These are phyloP conservation scores for Ochropacha duplaris DNA, from an alignment of 2,888 invertebrate species.

Conservation along the genomic window DNA sequence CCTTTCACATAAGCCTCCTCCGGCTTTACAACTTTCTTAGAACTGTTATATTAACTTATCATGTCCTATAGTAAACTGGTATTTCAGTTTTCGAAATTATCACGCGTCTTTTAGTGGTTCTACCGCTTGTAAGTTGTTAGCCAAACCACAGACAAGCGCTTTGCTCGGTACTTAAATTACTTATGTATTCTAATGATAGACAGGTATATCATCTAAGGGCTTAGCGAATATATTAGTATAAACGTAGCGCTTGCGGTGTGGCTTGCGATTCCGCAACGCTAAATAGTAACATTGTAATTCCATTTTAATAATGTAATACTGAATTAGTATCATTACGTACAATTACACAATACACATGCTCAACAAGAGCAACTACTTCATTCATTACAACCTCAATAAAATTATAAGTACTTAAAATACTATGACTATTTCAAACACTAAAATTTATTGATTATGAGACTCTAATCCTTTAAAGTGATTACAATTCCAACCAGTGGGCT, in stretches of 20 bases:
- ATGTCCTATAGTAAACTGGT: background rate
- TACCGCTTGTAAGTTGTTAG: background rate
- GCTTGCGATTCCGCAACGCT: background rate
- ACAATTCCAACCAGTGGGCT: conserved; percentile 16
- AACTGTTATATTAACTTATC: background rate
- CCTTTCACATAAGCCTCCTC: background rate
- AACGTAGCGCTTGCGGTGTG: background rate
- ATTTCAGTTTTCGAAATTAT: background rate
- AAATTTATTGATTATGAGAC: conserved; percentile 57
- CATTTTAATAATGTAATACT: background rate
- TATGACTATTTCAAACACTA: conserved; percentile 56
- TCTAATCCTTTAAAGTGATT: conserved; percentile 40
- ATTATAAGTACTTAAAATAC: conserved; percentile 33
- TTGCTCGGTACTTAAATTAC: background rate
- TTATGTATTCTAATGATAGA: no score
- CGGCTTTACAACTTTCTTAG: background rate
- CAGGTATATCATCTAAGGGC: background rate
- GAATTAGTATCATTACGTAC: conserved; percentile 16
- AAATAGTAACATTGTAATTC: background rate
- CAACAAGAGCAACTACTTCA: conserved; percentile 46
- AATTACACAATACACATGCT: conserved; percentile 28
- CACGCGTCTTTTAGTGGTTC: background rate
- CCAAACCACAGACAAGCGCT: background rate
- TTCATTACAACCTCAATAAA: conserved; percentile 24
- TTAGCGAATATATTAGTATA: background rate